Conservation (phyloP, 2,797 vertebrate species). For the Hapalemur alaotrensis region DNA sequence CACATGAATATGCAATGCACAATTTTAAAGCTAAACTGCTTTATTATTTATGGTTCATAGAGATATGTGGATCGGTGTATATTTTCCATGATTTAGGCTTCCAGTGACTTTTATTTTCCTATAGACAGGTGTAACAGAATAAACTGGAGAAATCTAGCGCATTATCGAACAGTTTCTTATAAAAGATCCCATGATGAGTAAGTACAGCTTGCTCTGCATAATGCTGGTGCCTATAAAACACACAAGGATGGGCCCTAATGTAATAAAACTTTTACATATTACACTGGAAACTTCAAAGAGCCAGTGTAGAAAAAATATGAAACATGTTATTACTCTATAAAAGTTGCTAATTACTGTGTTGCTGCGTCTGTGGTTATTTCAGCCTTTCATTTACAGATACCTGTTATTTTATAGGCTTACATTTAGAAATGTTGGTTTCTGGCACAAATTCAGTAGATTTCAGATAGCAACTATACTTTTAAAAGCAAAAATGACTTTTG, state of each 20-base stretch:
- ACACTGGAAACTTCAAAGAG: constrained; percentile 81
- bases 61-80: constrained; percentile 24
- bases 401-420: constrained; percentile 68
- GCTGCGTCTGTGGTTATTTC: constrained; percentile 78
- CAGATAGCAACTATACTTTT: constrained; percentile 54
- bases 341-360: constrained; percentile 83
- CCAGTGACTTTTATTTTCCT: constrained; percentile 57
- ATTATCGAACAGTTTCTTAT: constrained; percentile 40
- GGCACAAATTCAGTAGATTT: constrained; percentile 58
- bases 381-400: constrained; percentile 81
- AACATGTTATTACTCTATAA: constrained; percentile 82
- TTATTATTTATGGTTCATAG: constrained; percentile 47
- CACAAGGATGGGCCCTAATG: constrained; percentile 67
- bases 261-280: constrained; percentile 81
- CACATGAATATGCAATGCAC: constrained; percentile 64
- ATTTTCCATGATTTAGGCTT: constrained; percentile 49
- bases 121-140: constrained; percentile 74
- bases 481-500: constrained; percentile 47
- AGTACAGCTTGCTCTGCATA: constrained; percentile 55
- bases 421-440: constrained; percentile 66
- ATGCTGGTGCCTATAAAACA: constrained; percentile 59
- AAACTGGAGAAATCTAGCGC: constrained; percentile 40
- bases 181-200: constrained; percentile 28
- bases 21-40: constrained; percentile 48
- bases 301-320: constrained; percentile 69